phyloP scores from a whole-genome alignment of 1,140 invertebrate species.

The Brachionus sp. region DNA sequence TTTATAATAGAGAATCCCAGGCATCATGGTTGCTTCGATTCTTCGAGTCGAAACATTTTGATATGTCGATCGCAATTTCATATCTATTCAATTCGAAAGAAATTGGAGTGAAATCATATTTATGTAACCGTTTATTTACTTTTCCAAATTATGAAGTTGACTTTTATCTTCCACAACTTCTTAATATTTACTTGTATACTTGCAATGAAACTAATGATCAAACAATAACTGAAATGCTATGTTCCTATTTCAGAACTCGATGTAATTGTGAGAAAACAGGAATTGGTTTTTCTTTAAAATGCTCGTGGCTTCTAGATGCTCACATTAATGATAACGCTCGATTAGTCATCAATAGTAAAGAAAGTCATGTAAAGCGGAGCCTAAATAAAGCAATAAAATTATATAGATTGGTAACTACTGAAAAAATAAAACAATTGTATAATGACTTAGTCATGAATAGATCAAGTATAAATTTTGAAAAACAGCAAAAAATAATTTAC shows the following conservation, averaged over 20 bases:
- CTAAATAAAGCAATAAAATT: slow-evolving; percentile 39
- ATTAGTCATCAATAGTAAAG: neutral
- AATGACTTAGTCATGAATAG: neutral
- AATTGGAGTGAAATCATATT: slow-evolving; percentile 87
- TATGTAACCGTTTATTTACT: slow-evolving; percentile 88
- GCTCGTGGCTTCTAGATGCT: slow-evolving; percentile 89
- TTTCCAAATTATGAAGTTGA: slow-evolving; percentile 86
- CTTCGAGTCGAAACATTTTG: slow-evolving; percentile 93
- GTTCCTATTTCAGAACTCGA: neutral
- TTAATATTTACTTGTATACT: slow-evolving; percentile 98
- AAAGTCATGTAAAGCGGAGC: neutral
- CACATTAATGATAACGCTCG: slow-evolving; percentile 61
- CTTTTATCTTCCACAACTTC: slow-evolving; percentile 93
- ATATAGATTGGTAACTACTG: slow-evolving; percentile 21
- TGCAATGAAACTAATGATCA: slow-evolving; percentile 62
- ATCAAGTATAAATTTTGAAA: neutral
- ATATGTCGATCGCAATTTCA: slow-evolving; percentile 93
- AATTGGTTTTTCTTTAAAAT: slow-evolving; percentile 88
- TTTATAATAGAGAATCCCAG: neutral
- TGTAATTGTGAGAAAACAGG: slow-evolving; percentile 74
- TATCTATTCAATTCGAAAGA: slow-evolving; percentile 98
- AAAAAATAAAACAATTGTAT: neutral
- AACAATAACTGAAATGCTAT: neutral
- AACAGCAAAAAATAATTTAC: neutral
- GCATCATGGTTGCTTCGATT: slow-evolving; percentile 73